These are phyloP conservation scores for Drosophila sordidapex DNA, from an alignment of 2,888 invertebrate genomes.

Conservation along the genomic window DNA sequence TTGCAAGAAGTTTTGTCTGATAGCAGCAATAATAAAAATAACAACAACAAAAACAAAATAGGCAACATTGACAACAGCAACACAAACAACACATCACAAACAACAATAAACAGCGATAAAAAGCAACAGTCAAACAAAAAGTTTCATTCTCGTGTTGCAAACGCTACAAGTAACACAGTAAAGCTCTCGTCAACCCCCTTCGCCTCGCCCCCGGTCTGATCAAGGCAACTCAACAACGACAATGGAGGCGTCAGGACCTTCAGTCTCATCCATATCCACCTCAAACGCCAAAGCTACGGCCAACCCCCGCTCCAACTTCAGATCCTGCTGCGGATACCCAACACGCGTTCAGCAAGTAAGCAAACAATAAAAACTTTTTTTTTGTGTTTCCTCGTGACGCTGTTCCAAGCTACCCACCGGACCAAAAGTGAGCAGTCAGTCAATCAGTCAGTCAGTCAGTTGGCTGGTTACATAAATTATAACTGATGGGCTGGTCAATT, in stretches of 20 bases:
- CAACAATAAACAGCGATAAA: constrained; percentile 52
- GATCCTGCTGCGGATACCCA: constrained; percentile 37
- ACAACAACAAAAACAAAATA: constrained; percentile 34
- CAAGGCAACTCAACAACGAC: constrained; percentile 74
- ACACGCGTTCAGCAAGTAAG: constrained; percentile 76
- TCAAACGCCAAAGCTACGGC: constrained; percentile 9
- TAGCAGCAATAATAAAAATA: constrained; percentile 57
- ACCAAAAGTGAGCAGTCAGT: constrained; percentile 43
- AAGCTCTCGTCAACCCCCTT: constrained; percentile 1
- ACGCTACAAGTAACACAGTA: constrained; percentile 44
- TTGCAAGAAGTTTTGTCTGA: constrained; percentile 60
- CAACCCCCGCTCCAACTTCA: constrained; percentile 9
- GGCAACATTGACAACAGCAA: constrained; percentile 41
- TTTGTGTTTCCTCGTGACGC: constrained; percentile 14
- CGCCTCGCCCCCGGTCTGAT: constrained; percentile 30
- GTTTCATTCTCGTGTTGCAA: constrained; percentile 60
- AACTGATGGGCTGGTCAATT: constrained; percentile 46
- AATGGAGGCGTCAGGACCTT: constrained; percentile 56
- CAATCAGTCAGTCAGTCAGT: constrained; percentile 15
- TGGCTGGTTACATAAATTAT: constrained; percentile 72
- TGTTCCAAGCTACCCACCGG: constrained; percentile 23
- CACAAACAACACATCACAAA: constrained; percentile 28
- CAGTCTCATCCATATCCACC: constrained; percentile 42
- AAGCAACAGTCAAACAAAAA: constrained; percentile 66
- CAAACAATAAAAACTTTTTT: constrained; percentile 74